These are phyloP conservation scores for Frankliniella intonsa DNA, from an alignment of 2,888 invertebrate species.

Conservation along the genomic window DNA sequence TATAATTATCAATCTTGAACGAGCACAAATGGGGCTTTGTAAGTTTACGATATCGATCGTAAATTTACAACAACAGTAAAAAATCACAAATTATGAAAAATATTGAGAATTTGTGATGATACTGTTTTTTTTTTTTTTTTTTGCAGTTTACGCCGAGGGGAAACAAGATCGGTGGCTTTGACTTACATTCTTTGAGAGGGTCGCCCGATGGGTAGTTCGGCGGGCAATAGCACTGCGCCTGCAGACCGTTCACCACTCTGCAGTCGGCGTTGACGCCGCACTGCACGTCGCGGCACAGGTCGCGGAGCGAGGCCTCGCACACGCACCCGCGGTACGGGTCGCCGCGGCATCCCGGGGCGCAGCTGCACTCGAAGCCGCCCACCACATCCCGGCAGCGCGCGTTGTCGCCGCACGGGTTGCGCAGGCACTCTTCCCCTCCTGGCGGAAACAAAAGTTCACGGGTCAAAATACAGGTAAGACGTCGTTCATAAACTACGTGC, in stretches of 20 bases:
- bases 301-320: slow-evolving; percentile 59
- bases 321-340: slow-evolving; percentile 75
- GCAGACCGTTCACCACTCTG: slow-evolving; percentile 59
- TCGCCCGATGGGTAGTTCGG: slow-evolving; percentile 76
- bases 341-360: slow-evolving; percentile 73
- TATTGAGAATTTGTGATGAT: too few relatives aligned
- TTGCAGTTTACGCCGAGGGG: too few relatives aligned
- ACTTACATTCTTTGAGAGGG: slow-evolving; percentile 81
- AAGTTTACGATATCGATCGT: too few relatives aligned
- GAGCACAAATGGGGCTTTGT: too few relatives aligned
- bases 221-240: slow-evolving; percentile 80
- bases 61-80: too few relatives aligned
- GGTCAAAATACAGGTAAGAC: too few relatives aligned
- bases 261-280: slow-evolving; percentile 83
- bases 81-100: too few relatives aligned
- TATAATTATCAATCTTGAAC: too few relatives aligned
- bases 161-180: too few relatives aligned
- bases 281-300: slow-evolving; percentile 70
- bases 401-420: slow-evolving; percentile 79
- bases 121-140: too few relatives aligned
- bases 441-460: slow-evolving; percentile 29
- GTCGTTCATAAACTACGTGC: too few relatives aligned
- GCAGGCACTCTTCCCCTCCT: slow-evolving; percentile 67
- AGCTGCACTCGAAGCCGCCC: slow-evolving; percentile 74
- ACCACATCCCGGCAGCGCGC: slow-evolving; percentile 73